Base-by-base conservation (phyloP, 2,113 vertebrate genomes). In the Chamaetylas fuelleborni region DNA sequence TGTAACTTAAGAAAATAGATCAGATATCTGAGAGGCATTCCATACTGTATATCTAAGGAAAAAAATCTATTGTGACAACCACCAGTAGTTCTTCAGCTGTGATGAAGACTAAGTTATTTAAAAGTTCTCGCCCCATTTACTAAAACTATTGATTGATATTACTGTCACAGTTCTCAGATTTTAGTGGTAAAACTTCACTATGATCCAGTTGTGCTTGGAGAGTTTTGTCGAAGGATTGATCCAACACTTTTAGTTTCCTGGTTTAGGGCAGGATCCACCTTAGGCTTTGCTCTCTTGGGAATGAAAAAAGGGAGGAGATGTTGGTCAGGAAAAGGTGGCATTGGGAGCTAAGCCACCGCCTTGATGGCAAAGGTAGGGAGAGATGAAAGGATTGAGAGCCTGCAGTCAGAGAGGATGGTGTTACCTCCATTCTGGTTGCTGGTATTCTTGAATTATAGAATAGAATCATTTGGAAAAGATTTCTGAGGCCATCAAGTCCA, bases 341-440 rank as follows among this genome's bases (percentile, higher is more conserved):
- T 12, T 76, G 47, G 5, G 9, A 13, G 23, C 14, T 58, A 62
- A 57, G 7, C 10, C 6, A 2, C 8, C 54, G 11, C 34, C 33
- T 54, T 58, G 17, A 85, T 15, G 20, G 24, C 69, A 20, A 19
- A 69, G 7, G 8, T 12, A 23, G 7, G 11, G 26, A 8, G 10
- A 62, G 7, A 12, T 57, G 34, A 14, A 47, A 62, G 9, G 19
- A 60, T 4, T 7, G 1, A 84, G 12, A 84, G 12, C 25, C 13
- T 0, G 0, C 28, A 70, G 51, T 19, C 1, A 3, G 51, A 64
- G 22, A 64, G 13, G 26, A 29, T 29, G 9, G 2, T 60, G 24
- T 25, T 51, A 60, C 23, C 28, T 82, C 19, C 5, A 14, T 6
- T 18, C 25, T 48, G n/a, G 6, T 17, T 86, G 12, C 31, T 80